phyloP scores from a whole-genome alignment of 2,888 invertebrate genomes.

The Pecten maximus region DNA sequence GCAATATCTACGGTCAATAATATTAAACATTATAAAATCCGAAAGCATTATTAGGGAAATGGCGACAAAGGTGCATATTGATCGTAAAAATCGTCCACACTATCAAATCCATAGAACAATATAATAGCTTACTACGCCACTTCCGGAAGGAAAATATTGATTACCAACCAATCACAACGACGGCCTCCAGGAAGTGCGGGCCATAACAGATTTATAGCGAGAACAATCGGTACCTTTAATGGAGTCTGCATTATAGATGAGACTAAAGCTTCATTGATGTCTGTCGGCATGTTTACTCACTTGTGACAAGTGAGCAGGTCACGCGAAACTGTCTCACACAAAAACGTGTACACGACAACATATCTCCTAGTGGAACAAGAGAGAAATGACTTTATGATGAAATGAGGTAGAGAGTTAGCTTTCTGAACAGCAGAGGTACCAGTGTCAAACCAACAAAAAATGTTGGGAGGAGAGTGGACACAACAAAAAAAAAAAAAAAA shows the following conservation, averaged over 20 bases:
- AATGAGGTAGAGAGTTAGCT: too few species aligned
- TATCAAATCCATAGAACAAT: not conserved
- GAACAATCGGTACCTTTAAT: not conserved
- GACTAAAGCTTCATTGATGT: not conserved
- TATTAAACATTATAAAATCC: not conserved
- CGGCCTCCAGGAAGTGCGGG: not conserved
- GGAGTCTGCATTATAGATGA: not conserved
- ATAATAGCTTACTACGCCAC: not conserved
- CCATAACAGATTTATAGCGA: conserved; percentile 22
- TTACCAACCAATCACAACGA: not conserved
- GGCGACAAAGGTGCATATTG: not conserved
- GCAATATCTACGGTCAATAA: not conserved
- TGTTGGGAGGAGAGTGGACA: too few species aligned
- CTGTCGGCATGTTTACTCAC: not conserved
- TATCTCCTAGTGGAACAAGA: too few species aligned
- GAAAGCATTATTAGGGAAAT: not conserved
- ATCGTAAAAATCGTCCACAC: not conserved
- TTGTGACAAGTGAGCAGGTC: not conserved
- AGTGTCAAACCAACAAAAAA: too few species aligned
- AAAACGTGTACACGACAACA: not conserved
- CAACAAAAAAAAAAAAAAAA: too few species aligned
- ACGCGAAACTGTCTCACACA: not conserved
- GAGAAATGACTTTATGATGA: too few species aligned
- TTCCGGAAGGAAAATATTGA: not conserved
- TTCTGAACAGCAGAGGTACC: too few species aligned